A percentile compares a stretch with the other conserved stretches of the same genome.
phyloP scores from a whole-genome alignment of 2,888 invertebrate species.

The Eubasilissa splendida region DNA sequence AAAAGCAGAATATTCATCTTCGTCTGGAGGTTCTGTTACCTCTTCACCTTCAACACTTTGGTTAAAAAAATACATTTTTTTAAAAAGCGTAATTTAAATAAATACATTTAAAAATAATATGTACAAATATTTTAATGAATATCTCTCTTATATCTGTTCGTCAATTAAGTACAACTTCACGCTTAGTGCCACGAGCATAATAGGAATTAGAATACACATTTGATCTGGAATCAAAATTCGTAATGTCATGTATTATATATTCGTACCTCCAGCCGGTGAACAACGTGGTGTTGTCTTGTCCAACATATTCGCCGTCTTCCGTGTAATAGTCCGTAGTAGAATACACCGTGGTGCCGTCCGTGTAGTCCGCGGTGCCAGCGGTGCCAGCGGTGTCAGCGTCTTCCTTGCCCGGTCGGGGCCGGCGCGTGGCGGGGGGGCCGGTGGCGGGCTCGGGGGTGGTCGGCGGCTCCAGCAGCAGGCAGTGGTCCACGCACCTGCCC shows the following conservation, averaged over 20 bases:
- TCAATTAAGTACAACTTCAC: no score
- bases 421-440: conserved; percentile 61
- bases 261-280: conserved; percentile 12
- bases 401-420: conserved; percentile 65
- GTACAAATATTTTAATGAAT: background rate
- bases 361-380: conserved; percentile 60
- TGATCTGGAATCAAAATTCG: no score
- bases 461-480: conserved; percentile 69
- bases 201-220: no score
- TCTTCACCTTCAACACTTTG: background rate
- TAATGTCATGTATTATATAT: background rate
- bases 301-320: conserved; percentile 35
- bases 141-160: no score
- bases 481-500: conserved; percentile 82
- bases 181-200: no score
- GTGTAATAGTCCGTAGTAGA: conserved; percentile 35
- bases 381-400: conserved; percentile 72
- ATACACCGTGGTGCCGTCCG: conserved; percentile 45
- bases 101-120: background rate
- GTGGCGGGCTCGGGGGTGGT: conserved; percentile 62
- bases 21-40: conserved; percentile 65
- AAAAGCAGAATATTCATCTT: conserved; percentile 69
- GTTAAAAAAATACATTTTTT: background rate
- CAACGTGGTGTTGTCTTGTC: conserved; percentile 42
- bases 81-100: background rate